A percentile compares a stretch with the other conserved stretches of the same genome.
These are phyloP conservation scores for Platycercus adscitus DNA, from an alignment of 2,113 vertebrate genomes.

Conservation along the genomic window DNA sequence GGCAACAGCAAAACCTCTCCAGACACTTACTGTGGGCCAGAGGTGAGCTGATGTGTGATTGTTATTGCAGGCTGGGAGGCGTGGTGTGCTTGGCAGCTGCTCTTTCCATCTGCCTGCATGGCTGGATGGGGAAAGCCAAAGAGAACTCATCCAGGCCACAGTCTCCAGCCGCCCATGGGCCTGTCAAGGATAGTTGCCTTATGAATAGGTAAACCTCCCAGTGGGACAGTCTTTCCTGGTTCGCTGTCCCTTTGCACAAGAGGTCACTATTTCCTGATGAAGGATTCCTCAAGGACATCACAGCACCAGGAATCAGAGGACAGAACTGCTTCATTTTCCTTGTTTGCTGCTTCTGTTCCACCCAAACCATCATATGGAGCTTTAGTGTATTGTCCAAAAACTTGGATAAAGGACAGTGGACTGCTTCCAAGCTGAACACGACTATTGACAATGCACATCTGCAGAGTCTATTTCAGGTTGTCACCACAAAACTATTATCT, in stretches of 20 bases:
- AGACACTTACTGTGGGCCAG: background rate
- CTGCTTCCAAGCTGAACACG: background rate
- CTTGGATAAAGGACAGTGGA: background rate
- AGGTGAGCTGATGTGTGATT: constrained; percentile 30
- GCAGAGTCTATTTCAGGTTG: background rate
- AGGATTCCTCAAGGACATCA: background rate
- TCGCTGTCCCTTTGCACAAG: background rate
- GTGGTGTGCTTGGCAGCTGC: background rate
- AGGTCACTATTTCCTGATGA: background rate
- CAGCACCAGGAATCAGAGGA: background rate
- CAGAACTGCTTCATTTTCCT: background rate
- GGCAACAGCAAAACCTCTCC: background rate
- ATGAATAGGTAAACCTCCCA: background rate
- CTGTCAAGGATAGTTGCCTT: rapidly evolving
- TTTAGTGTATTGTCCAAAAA: background rate
- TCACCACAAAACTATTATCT: background rate
- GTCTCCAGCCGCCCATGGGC: background rate
- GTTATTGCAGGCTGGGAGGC: constrained; percentile 23
- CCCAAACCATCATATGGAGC: background rate
- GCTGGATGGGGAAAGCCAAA: background rate
- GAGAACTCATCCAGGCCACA: background rate
- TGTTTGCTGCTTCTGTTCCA: background rate
- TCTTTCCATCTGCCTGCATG: background rate
- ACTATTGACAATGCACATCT: background rate
- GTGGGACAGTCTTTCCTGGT: background rate